Evolutionary conservation across 1,140 invertebrate genomes (phyloP), one percentile per base, ranked within the genome.

Genomic region (Drosophila simulans): DNA sequence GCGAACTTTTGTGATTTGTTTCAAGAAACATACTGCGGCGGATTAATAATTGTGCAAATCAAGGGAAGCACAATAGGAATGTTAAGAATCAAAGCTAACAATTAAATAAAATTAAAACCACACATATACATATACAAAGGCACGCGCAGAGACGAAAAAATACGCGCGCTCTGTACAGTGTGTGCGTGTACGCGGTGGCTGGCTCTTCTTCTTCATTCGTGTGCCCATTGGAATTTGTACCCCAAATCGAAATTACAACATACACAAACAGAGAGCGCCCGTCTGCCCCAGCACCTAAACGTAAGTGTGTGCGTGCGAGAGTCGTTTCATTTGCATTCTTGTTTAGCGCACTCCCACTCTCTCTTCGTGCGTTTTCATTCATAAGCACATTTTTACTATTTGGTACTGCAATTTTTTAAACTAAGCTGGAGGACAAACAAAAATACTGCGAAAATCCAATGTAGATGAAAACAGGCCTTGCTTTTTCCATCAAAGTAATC

Each of bases 221-320:
- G 68, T 76, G 78, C 83, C 79, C 84, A 84, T 90, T 89, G 84
- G 84, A 89, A 89, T 89, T 89, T 89, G 84, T 89, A 89, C 73
- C 71, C 76, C 76, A 65, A 90, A 84, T 84, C 80, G 85, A 80
- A 89, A 89, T 90, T 90, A 89, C 84, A 89, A 80, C 85, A 90
- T 78, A 90, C 68, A 88, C 80, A 89, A 80, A 77, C 63, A 88
- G 58, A 85, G 73, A 72, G 55, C 64, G 45, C 13, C 45, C 46
- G 22, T 31, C 7, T n/a, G 58, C 64, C 39, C 39, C 37, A 40
- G 13, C 40, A 51, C 51, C 34, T 31, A 39, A 48, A 40, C 35
- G 64, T 69, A 69, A 62, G 56, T 53, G 37, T 42, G 27, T 57
- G 42, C 40, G 48, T 35, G 17, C 34, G 22, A 49, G 27, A 27